Base-by-base conservation (phyloP, 2,113 vertebrate genomes). In the Numenius arquata region DNA sequence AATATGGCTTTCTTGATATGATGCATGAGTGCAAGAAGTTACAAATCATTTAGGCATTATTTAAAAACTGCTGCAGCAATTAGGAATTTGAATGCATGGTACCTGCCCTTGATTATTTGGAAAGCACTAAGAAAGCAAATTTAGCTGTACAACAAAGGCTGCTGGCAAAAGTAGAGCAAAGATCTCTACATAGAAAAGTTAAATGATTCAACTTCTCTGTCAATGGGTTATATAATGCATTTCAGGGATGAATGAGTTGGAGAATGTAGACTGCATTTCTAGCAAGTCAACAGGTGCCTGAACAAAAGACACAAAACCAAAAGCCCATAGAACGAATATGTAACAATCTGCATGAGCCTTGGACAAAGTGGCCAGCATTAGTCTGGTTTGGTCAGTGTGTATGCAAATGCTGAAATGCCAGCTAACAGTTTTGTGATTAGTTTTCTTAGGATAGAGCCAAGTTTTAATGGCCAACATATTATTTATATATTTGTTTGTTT, bases 111-210 rank as follows among this genome's bases (percentile, higher is more conserved):
- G n/a, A 71, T 45, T 82, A 81, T 72, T 38, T 72, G 56, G 15
- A 87, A 77, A 91, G 2, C 11, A 71, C 9, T 66, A 78, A 62
- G 40, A 66, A 91, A 91, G 7, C 2, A 12, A 72, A 62, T 67
- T 56, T 55, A 70, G 7, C 25, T 74, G 4, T 32, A 32, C 0
- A 0, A 58, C 8, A 53, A 77, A 76, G 17, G 30, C 2, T 25
- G 8, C 20, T n/a, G 27, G 32, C 43, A 82, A 74, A 75, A 20
- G 8, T 22, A 71, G 38, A 81, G 52, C 8, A 67, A 67, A 53
- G 7, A 41, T 71, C 27, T 55, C 41, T 72, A 30, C 9, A 40
- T 3, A 47, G 12, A 80, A 87, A 72, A 63, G 4, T 38, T 67
- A 89, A 78, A n/a, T 50, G 12, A 45, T 50, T 6, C 2, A 79